These are phyloP conservation scores for Panthera uncia DNA, from an alignment of 2,113 vertebrate species.

Conservation along the genomic window DNA sequence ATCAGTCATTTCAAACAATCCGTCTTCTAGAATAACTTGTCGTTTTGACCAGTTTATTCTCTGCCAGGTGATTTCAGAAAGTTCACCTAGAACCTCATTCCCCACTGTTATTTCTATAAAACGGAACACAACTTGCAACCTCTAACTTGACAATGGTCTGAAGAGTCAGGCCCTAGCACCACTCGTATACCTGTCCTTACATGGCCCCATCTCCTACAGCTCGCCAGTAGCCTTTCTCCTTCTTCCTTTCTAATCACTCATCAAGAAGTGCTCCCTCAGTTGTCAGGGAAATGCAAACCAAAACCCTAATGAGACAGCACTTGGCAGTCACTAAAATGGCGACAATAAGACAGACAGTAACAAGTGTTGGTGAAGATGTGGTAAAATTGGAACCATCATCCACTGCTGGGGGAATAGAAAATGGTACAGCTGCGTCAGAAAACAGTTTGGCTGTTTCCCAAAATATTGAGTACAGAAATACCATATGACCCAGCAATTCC, in stretches of 20 bases:
- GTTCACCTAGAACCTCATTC: neutral
- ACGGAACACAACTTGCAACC: neutral
- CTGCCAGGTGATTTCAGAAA: neutral
- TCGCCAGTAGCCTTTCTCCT: neutral
- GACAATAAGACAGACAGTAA: neutral
- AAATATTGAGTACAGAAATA: neutral
- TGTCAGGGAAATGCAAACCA: neutral
- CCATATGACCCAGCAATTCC: neutral
- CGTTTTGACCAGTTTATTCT: neutral
- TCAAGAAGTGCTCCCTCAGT: neutral
- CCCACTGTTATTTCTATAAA: neutral
- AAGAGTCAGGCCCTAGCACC: neutral
- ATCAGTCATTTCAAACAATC: neutral
- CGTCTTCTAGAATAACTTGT: neutral
- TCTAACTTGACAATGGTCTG: neutral
- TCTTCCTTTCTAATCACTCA: neutral
- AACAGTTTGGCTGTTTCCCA: too few species aligned
- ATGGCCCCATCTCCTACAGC: neutral
- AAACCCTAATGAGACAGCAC: neutral
- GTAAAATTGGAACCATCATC: neutral
- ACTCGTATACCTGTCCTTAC: neutral
- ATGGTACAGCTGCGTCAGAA: neutral
- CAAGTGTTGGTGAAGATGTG: neutral
- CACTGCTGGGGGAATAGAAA: neutral
- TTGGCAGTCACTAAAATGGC: neutral